Evolutionary conservation across 2,888 invertebrate species (phyloP).

Genomic region (Drosophila stalkeri): DNA sequence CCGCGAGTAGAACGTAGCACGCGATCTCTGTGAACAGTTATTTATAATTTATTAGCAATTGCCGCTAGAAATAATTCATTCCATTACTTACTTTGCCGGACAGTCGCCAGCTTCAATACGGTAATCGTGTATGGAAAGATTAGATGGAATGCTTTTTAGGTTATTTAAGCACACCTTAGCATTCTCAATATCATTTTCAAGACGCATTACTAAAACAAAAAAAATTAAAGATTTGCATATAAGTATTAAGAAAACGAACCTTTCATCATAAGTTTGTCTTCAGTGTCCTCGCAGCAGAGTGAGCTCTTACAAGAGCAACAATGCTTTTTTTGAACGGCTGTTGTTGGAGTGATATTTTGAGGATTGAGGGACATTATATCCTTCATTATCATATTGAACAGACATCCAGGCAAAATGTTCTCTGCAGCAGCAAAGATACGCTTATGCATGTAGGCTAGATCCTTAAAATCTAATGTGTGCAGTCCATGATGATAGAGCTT

Average conservation of each 20-base stretch:
- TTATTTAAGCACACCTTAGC: constrained; percentile 76
- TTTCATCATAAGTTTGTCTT: constrained; percentile 79
- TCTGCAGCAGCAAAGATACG: constrained; percentile 79
- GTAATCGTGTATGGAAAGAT: constrained; percentile 52
- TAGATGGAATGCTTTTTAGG: constrained; percentile 65
- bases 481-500: constrained; percentile 82
- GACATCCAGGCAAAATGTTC: constrained; percentile 76
- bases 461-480: constrained; percentile 72
- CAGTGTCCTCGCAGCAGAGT: constrained; percentile 76
- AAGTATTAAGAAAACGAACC: constrained; percentile 55
- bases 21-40: constrained; percentile 20
- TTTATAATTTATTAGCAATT: neutral
- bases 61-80: too few species aligned
- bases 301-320: constrained; percentile 80
- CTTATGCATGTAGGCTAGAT: constrained; percentile 81
- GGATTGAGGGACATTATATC: constrained; percentile 48
- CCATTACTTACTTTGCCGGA: constrained; percentile 33
- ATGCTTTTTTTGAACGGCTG: constrained; percentile 23
- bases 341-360: neutral
- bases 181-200: constrained; percentile 81
- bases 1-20: constrained; percentile 25
- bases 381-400: constrained; percentile 73
- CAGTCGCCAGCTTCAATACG: constrained; percentile 52
- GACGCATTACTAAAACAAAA: constrained; percentile 67
- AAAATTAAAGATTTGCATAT: neutral